phyloP scores from a whole-genome alignment of 2,888 invertebrate genomes.

The Andrena marginata region DNA sequence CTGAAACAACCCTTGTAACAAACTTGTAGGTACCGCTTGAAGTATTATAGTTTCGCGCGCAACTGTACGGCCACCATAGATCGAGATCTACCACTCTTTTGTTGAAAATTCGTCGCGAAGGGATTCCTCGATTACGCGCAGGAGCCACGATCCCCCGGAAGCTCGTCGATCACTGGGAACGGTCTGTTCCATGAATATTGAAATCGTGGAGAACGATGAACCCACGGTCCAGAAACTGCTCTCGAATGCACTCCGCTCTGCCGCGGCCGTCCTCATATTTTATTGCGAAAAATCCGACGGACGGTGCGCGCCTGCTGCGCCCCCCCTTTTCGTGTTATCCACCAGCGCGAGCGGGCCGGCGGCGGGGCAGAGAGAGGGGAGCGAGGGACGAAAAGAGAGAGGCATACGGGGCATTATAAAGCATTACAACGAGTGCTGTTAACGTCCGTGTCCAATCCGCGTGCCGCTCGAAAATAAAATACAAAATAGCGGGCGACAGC shows the following conservation, averaged over 20 bases:
- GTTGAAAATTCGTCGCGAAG: not conserved
- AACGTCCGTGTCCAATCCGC: conserved; percentile 83
- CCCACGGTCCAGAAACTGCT: conserved; percentile 4
- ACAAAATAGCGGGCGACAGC: conserved; percentile 80
- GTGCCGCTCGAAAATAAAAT: conserved; percentile 81
- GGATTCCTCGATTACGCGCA: not conserved
- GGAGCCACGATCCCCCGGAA: not conserved
- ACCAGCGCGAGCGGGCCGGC: conserved; percentile 36
- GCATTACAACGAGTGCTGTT: conserved; percentile 83
- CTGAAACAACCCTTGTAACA: too few relatives aligned
- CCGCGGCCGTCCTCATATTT: conserved; percentile 70
- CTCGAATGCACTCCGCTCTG: conserved; percentile 22
- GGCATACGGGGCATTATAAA: conserved; percentile 79
- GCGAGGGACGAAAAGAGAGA: conserved; percentile 21
- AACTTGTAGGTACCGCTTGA: too few relatives aligned
- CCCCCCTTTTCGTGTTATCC: conserved; percentile 63
- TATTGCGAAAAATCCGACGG: conserved; percentile 74
- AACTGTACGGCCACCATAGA: not conserved
- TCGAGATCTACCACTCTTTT: not conserved
- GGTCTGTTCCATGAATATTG: not conserved
- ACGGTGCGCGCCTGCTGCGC: conserved; percentile 48
- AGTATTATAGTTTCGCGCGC: not conserved
- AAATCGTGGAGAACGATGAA: conserved; percentile 8
- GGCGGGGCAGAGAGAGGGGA: conserved; percentile 28
- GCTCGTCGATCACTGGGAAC: not conserved